phyloP scores from a whole-genome alignment of 2,113 vertebrate species.

The Pachypanchax playfairii region DNA sequence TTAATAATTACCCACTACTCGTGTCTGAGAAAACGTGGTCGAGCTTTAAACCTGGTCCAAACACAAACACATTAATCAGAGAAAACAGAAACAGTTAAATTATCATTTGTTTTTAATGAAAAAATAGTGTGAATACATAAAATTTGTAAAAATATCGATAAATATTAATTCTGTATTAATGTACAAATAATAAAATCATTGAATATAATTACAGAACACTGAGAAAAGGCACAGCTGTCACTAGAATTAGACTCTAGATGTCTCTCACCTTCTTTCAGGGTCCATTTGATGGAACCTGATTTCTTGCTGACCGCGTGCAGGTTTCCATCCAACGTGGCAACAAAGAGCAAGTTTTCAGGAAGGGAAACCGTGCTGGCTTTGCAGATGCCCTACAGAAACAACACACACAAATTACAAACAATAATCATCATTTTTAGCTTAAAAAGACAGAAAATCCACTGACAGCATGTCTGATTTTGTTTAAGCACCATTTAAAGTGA shows the following conservation, averaged over 20 bases:
- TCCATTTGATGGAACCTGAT: constrained; percentile 96
- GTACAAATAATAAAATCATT: background rate
- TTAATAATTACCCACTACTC: constrained; percentile 73
- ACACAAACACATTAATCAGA: constrained; percentile 15
- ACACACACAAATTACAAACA: background rate
- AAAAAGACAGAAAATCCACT: constrained; percentile 1
- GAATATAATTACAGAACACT: too few relatives aligned
- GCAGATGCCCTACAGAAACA: constrained; percentile 76
- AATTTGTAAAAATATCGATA: too few relatives aligned
- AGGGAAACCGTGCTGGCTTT: constrained; percentile 87
- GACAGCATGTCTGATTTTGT: background rate
- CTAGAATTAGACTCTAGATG: too few relatives aligned
- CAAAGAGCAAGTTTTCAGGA: constrained; percentile 93
- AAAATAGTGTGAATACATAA: too few relatives aligned
- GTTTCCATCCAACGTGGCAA: constrained; percentile 96
- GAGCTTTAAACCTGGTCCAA: background rate
- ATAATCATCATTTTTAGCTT: background rate
- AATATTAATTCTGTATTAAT: too few relatives aligned
- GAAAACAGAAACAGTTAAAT: too few relatives aligned
- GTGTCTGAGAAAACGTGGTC: constrained; percentile 25
- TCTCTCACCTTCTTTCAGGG: constrained; percentile 94
- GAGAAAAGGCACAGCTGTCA: too few relatives aligned
- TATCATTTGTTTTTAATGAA: too few relatives aligned
- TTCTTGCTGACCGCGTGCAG: constrained; percentile 96
- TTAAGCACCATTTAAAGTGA: too few relatives aligned